A percentile compares a stretch with the other conserved stretches of the same genome.
Conservation (phyloP, 2,113 vertebrate genomes). For the Coptodon rendalli region DNA sequence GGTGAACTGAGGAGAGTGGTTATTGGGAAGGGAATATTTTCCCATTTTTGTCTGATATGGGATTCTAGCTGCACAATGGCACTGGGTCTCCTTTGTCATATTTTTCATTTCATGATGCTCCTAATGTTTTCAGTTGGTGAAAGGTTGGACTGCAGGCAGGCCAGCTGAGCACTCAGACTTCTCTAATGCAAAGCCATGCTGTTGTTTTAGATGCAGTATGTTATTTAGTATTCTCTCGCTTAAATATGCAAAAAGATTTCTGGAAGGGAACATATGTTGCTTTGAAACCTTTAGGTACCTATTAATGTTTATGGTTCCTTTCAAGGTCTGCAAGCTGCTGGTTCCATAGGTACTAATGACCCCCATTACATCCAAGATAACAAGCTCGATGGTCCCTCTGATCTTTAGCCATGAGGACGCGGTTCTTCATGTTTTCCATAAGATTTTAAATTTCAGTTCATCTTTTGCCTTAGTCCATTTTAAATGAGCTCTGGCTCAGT, state of each 20-base stretch:
- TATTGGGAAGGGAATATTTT: background rate
- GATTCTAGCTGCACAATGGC: background rate
- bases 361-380: background rate
- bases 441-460: background rate
- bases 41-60: background rate
- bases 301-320: background rate
- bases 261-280: background rate
- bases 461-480: background rate
- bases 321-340: background rate
- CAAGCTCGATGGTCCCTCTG: fast-evolving
- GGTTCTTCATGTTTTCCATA: background rate
- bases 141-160: background rate
- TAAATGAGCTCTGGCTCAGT: background rate
- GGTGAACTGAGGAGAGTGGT: background rate
- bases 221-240: fast-evolving
- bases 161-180: background rate
- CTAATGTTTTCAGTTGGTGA: background rate
- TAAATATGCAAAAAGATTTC: background rate
- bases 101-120: background rate
- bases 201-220: background rate
- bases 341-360: background rate
- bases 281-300: background rate
- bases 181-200: background rate
- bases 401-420: fast-evolving
- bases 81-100: background rate